Base-by-base conservation (phyloP, 2,888 invertebrate species). In the Ophion slaviceki region DNA sequence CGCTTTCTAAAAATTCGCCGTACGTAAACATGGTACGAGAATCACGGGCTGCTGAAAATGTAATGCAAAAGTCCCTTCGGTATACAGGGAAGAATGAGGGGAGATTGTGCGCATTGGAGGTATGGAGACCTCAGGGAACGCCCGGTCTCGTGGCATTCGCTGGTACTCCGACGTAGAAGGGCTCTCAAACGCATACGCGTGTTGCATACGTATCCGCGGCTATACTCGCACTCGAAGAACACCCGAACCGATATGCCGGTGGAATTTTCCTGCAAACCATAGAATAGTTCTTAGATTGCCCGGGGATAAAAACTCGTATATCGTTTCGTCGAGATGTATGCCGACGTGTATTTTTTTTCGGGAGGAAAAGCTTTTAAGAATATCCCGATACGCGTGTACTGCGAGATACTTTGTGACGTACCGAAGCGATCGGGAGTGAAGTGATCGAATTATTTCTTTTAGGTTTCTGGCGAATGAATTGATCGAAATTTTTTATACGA, bases 1-100 rank as follows among this genome's bases (percentile, higher is more conserved):
- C 11, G 45, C 32, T 80, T 36, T 32, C 47, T 14, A 47, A 47
- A 47, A 75, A 59, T 84, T 75, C 64, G 71, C 67, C 79, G 53
- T 74, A 62, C 59, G 83, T 53, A 78, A 79, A 79, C 67, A 83
- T 45, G n/a, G 53, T 62, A 68, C 40, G 57, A 68, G 68, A 47
- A 59, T 66, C 20, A 28, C 70, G 24, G 40, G 57, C 24, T 68
- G n/a, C 57, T 84, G 45, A 79, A 71, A 71, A 74, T 47, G 83
- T 68, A 57, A 70, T 67, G 45, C 6, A 14, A 67, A 61, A 28
- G 28, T 80, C 40, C 59, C 61, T 67, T 28, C 61, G 67, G 17
- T 57, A 62, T 45, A 62, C n/a, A 24, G n/a, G 14, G 40, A 67
- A 59, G 57, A 62, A 61, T 24, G 68, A 75, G 53, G 28, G 57